A percentile compares a stretch with the other conserved stretches of the same genome.
phyloP scores from a whole-genome alignment of 1,140 invertebrate genomes.

The Caenorhabditis remanei region DNA sequence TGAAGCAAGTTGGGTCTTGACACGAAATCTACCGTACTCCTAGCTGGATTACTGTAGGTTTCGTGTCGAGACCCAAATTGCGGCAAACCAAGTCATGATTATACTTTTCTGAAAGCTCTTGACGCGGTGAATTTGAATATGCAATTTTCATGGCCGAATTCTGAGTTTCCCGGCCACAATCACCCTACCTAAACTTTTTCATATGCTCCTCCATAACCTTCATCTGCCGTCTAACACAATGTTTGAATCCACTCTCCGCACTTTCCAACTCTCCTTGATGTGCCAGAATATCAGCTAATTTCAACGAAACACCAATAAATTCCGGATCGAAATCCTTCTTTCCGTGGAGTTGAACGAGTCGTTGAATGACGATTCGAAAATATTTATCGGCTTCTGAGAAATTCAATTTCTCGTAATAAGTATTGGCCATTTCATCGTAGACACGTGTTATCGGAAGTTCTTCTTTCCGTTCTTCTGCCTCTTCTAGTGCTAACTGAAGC shows the following conservation, averaged over 20 bases:
- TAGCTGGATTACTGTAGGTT: no score
- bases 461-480: constrained; percentile 67
- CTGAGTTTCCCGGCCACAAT: background rate
- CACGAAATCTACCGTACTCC: no score
- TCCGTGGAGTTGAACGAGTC: constrained; percentile 72
- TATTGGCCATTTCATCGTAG: constrained; percentile 76
- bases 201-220: constrained; percentile 70
- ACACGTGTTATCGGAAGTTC: constrained; percentile 68
- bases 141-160: background rate
- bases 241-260: constrained; percentile 75
- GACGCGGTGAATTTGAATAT: background rate
- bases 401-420: constrained; percentile 72
- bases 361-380: constrained; percentile 71
- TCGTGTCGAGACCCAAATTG: no score
- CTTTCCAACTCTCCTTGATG: constrained; percentile 70
- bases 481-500: constrained; percentile 68
- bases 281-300: constrained; percentile 77
- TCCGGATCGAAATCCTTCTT: constrained; percentile 74
- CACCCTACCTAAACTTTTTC: constrained; percentile 31
- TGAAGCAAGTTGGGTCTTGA: no score
- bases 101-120: no score
- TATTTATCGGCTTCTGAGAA: constrained; percentile 73
- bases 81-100: no score
- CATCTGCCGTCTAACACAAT: constrained; percentile 75
- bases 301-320: constrained; percentile 75